Conservation (phyloP, 2,113 vertebrate genomes). For the Cisticola juncidis region DNA sequence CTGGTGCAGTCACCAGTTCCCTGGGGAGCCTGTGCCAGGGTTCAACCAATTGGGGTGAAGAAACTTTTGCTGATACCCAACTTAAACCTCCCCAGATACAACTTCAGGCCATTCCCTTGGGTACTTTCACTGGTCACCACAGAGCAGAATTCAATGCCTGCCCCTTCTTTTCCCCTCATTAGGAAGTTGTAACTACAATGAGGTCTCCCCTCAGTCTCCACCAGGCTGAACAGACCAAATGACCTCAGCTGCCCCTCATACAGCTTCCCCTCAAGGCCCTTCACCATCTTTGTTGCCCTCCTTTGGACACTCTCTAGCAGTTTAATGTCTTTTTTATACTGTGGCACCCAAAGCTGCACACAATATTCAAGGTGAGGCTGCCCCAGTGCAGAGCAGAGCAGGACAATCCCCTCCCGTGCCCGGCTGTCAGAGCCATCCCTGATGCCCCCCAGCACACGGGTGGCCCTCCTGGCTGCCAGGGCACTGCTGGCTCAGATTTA, state of each 20-base stretch:
- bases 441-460: fast-evolving
- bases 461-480: background rate
- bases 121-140: background rate
- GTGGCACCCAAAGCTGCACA: background rate
- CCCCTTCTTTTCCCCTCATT: fast-evolving
- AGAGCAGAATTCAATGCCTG: background rate
- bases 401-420: background rate
- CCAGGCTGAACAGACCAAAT: background rate
- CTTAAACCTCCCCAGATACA: background rate
- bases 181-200: background rate
- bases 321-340: background rate
- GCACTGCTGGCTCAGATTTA: background rate
- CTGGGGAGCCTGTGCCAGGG: background rate
- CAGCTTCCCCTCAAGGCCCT: fast-evolving
- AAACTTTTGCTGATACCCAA: background rate
- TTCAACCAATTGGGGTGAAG: background rate
- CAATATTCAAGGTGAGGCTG: fast-evolving
- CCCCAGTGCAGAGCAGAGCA: fast-evolving
- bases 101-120: fast-evolving
- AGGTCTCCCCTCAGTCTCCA: background rate
- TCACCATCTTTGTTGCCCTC: fast-evolving
- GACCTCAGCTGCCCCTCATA: fast-evolving
- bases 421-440: fast-evolving
- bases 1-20: background rate
- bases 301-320: background rate